Percentiles rank a stretch among this genome's conserved stretches.
Evolutionary conservation across 2,797 vertebrate genomes (phyloP).

Genomic region (Sorex maritimensis): DNA sequence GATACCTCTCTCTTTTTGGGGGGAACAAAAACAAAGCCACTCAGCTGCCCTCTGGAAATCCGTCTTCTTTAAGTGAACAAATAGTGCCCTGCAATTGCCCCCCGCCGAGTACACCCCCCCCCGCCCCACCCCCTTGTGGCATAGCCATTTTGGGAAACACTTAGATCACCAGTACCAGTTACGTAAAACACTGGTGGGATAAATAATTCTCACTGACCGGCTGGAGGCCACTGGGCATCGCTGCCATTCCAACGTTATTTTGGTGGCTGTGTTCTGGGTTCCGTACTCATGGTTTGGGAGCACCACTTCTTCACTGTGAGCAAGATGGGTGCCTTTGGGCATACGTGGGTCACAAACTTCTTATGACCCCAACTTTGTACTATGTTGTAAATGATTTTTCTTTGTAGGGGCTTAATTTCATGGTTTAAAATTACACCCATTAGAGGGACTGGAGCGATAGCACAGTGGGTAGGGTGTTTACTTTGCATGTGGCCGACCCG

Average conservation of each 20-base stretch:
- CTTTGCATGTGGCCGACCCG: too few species aligned
- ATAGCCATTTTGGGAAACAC: too few species aligned
- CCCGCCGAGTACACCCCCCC: too few species aligned
- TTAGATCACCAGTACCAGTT: background rate
- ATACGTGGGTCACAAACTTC: conserved; percentile 4
- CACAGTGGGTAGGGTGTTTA: too few species aligned
- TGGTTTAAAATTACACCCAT: background rate
- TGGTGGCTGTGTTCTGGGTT: conserved; percentile 49
- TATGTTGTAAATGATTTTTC: conserved; percentile 47
- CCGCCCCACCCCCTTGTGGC: too few species aligned
- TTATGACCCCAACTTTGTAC: conserved; percentile 54
- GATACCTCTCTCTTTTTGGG: too few species aligned
- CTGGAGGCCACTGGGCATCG: background rate
- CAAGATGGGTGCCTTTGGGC: conserved; percentile 40
- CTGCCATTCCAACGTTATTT: background rate
- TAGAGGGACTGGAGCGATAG: too few species aligned
- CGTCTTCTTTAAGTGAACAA: too few species aligned
- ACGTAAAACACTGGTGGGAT: background rate
- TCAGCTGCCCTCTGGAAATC: too few species aligned
- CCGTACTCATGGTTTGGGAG: conserved; percentile 37
- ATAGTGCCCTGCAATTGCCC: too few species aligned
- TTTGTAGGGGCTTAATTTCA: conserved; percentile 56
- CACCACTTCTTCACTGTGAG: conserved; percentile 6
- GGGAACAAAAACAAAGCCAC: too few species aligned
- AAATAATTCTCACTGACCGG: background rate